Conservation (phyloP, 2,797 vertebrate species). For the Chelmon rostratus region DNA sequence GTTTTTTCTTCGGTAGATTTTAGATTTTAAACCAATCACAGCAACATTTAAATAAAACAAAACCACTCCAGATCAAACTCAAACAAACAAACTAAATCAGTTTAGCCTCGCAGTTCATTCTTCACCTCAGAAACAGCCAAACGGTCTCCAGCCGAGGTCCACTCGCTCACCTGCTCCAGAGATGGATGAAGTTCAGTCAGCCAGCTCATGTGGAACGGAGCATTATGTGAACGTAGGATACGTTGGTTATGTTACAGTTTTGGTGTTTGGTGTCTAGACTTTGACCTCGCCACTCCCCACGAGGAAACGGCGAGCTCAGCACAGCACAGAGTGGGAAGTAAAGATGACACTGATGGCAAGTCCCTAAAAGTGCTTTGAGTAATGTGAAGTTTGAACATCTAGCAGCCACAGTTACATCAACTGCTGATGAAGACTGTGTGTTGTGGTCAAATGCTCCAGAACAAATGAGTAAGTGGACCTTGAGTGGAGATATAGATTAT, state of each 20-base stretch:
- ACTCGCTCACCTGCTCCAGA: background rate
- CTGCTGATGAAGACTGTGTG: background rate
- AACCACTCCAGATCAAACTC: background rate
- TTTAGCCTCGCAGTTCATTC: background rate
- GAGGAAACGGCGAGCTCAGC: background rate
- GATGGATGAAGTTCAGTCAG: background rate
- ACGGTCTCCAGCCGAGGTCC: background rate
- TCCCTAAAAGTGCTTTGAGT: background rate
- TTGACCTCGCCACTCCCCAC: no score
- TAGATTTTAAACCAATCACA: background rate
- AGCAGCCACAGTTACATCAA: background rate
- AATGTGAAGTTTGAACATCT: background rate
- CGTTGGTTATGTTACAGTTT: no score
- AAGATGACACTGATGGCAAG: background rate
- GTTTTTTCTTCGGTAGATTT: background rate
- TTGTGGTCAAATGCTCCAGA: background rate
- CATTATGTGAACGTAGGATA: background rate
- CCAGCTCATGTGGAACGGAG: background rate
- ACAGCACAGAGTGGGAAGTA: no score
- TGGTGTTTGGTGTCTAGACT: background rate
- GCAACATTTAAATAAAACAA: no score
- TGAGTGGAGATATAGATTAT: background rate
- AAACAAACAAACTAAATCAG: background rate
- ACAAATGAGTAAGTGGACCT: background rate
- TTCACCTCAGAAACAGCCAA: background rate